Conservation (phyloP, 2,113 vertebrate genomes). For the Galbula dea region DNA sequence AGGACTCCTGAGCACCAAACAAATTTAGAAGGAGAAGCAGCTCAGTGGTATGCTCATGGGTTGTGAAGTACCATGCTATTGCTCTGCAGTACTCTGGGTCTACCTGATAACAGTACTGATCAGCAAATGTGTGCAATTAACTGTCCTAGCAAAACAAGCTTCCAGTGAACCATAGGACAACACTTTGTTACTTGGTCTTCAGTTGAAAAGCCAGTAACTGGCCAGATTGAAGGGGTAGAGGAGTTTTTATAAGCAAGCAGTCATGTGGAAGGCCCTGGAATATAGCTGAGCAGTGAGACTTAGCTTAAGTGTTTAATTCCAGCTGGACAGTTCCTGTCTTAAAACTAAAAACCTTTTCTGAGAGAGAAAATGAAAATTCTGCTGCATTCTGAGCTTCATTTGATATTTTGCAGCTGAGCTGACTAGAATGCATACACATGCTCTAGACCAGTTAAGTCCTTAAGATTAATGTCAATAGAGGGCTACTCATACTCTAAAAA, state of each 20-base stretch:
- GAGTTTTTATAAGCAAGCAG: background rate
- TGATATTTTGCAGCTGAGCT: background rate
- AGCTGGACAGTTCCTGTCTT: background rate
- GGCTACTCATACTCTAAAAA: background rate
- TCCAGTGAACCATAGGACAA: background rate
- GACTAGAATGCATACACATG: background rate
- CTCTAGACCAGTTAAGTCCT: background rate
- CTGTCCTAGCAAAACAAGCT: background rate
- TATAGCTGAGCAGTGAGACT: background rate
- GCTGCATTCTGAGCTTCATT: background rate
- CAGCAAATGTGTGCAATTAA: background rate
- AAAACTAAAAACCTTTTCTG: background rate
- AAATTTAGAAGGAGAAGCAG: background rate
- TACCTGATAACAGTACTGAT: background rate
- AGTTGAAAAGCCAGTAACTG: background rate
- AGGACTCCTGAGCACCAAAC: background rate
- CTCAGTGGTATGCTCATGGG: background rate
- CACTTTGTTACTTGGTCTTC: background rate
- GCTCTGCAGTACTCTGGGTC: background rate
- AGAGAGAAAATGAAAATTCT: background rate
- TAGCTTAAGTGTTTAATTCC: background rate
- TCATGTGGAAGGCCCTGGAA: background rate
- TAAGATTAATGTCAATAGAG: background rate
- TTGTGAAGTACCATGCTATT: background rate
- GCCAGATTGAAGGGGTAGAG: background rate